phyloP scores from a whole-genome alignment of 2,797 vertebrate genomes.

The Rhabdophis nuchalis region DNA sequence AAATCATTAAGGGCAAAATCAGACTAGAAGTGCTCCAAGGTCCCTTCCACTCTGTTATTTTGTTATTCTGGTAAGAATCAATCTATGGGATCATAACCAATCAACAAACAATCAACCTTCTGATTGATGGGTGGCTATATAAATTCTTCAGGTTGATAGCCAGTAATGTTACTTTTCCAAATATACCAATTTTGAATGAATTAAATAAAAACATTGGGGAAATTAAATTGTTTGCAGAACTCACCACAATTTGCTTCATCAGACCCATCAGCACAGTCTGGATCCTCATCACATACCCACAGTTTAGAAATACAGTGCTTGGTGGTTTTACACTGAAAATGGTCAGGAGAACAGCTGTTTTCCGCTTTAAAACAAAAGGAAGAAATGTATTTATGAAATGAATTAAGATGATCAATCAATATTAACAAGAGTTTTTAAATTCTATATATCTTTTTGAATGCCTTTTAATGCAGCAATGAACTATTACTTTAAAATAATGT shows the following conservation, averaged over 20 bases:
- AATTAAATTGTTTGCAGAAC: constrained; percentile 44
- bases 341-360: constrained; percentile 81
- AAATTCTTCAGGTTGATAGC: background rate
- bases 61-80: background rate
- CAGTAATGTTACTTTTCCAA: background rate
- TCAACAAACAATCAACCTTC: background rate
- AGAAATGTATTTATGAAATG: background rate
- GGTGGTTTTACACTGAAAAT: constrained; percentile 80
- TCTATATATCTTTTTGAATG: background rate
- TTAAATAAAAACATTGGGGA: background rate
- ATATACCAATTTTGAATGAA: background rate
- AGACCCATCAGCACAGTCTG: constrained; percentile 94
- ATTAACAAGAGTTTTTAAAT: background rate
- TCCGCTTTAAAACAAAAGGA: constrained; percentile 68
- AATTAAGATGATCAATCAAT: background rate
- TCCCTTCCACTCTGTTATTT: background rate
- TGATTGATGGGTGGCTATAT: background rate
- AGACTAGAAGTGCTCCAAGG: background rate
- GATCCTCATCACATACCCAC: constrained; percentile 98
- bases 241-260: constrained; percentile 97
- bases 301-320: constrained; percentile 97
- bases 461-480: background rate
- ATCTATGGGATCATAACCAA: background rate
- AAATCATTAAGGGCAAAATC: background rate
- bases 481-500: background rate